Conservation (phyloP, 2,797 vertebrate genomes). For the Epinephelus awoara region DNA sequence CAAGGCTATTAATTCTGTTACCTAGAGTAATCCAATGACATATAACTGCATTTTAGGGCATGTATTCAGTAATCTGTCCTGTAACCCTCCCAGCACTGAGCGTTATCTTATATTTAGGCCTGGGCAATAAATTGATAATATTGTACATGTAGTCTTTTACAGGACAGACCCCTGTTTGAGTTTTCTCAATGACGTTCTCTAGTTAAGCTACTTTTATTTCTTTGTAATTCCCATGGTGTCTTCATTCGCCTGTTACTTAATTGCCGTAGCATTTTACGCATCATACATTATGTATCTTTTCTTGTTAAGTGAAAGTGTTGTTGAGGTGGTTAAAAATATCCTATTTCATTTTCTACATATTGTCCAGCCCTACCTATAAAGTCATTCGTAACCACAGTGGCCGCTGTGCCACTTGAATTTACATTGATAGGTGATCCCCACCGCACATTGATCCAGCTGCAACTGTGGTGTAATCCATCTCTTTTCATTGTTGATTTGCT, state of each 20-base stretch:
- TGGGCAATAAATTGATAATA: too few species aligned
- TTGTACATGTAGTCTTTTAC: too few species aligned
- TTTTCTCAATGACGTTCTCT: neutral
- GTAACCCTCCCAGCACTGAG: too few species aligned
- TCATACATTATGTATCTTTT: neutral
- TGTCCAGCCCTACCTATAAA: neutral
- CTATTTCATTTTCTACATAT: too few species aligned
- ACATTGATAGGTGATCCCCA: conserved; percentile 43
- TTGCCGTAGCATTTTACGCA: neutral
- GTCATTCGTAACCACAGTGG: neutral
- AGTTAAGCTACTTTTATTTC: neutral
- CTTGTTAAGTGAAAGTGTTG: conserved; percentile 14
- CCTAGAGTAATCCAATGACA: too few species aligned
- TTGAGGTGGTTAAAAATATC: too few species aligned
- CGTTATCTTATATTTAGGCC: too few species aligned
- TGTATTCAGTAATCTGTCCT: too few species aligned
- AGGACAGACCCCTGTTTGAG: neutral
- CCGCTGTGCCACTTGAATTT: conserved; percentile 19
- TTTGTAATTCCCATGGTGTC: neutral
- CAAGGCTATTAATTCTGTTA: too few species aligned
- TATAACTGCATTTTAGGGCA: too few species aligned
- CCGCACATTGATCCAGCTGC: conserved; percentile 49
- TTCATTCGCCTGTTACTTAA: neutral
- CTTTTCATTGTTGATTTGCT: conserved; percentile 76
- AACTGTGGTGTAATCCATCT: conserved; percentile 65